A percentile compares a stretch with the other conserved stretches of the same genome.
These are phyloP conservation scores for Crax fasciolata DNA, from an alignment of 2,797 vertebrate genomes.

Conservation along the genomic window DNA sequence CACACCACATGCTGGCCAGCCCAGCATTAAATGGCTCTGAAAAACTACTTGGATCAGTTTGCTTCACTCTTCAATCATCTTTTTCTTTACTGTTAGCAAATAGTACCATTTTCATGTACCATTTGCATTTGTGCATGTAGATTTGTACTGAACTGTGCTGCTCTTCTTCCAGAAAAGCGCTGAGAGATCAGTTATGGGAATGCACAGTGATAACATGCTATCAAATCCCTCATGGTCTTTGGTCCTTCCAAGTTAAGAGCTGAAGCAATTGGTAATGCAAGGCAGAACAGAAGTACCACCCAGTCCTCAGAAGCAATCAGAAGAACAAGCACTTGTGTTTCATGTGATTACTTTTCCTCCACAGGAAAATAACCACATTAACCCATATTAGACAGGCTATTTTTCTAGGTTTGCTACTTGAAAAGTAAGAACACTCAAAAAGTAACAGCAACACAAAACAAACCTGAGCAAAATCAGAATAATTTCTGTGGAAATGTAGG, in stretches of 20 bases:
- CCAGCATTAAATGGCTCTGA: neutral
- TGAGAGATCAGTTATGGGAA: neutral
- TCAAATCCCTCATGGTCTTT: neutral
- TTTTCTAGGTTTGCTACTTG: neutral
- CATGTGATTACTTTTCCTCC: neutral
- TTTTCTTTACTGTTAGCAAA: neutral
- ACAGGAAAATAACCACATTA: neutral
- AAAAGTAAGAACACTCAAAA: neutral
- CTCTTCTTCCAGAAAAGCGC: neutral
- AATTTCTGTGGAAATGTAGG: neutral
- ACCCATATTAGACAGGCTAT: neutral
- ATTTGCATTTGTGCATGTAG: neutral
- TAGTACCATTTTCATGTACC: neutral
- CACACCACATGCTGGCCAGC: neutral
- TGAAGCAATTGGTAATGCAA: neutral
- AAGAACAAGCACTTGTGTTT: neutral
- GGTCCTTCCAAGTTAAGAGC: neutral
- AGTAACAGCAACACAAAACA: neutral
- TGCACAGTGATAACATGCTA: fast-evolving
- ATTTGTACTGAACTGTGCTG: neutral
- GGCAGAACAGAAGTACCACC: neutral
- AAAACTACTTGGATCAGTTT: neutral
- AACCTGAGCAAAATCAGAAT: neutral
- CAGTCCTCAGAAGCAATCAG: neutral
- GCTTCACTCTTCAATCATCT: neutral